phyloP scores from a whole-genome alignment of 30 jellyfish, hydroid and myxozoan genomes.

The Aurelia aurita region DNA sequence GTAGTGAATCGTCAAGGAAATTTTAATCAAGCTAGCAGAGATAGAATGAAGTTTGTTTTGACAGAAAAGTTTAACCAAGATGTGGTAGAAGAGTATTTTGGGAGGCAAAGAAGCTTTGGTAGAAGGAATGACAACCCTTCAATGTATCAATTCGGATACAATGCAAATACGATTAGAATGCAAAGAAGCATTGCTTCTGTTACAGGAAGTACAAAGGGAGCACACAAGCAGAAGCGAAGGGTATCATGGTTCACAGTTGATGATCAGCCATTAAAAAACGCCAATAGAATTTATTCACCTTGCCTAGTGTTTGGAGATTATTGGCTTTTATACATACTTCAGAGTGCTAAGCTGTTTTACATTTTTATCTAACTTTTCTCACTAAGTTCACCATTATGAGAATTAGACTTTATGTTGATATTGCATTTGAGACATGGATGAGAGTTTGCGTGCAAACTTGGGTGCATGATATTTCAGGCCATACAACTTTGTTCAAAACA shows the following conservation, averaged over 20 bases:
- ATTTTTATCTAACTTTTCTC: too few relatives aligned
- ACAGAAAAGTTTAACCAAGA: conserved; percentile 55
- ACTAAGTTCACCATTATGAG: too few relatives aligned
- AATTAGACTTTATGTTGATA: too few relatives aligned
- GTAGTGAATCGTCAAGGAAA: conserved; percentile 31
- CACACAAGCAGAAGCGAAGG: conserved; percentile 35
- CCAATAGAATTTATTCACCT: neutral
- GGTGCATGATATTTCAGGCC: too few relatives aligned
- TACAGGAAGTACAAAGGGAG: conserved; percentile 47
- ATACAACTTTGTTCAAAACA: too few relatives aligned
- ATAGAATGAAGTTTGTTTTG: conserved; percentile 34
- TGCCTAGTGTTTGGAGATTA: too few relatives aligned
- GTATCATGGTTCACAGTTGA: conserved; percentile 31
- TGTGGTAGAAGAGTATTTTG: conserved; percentile 57
- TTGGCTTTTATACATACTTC: too few relatives aligned
- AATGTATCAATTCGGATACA: conserved; percentile 40
- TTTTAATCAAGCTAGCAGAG: neutral
- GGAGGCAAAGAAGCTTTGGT: conserved; percentile 45
- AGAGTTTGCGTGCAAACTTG: too few relatives aligned
- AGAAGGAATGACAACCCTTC: conserved; percentile 58
- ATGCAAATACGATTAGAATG: conserved; percentile 18
- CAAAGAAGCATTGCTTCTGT: conserved; percentile 9
- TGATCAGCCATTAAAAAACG: conserved; percentile 19
- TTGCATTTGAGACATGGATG: too few relatives aligned
- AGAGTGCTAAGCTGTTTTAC: too few relatives aligned